Conservation (phyloP, 2,113 vertebrate species). For the western clawed frog (Xenopus tropicalis) region UCB_Xtro_10.0 CM004447.2:12383501-12384000, state of each 20-base stretch:
- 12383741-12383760: slow-evolving; percentile 20
- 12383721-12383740: slow-evolving; percentile 27
- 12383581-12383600: neutral
- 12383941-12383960: no score
- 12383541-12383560: no score
- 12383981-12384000: no score
- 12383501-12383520: no score
- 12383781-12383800: slow-evolving; percentile 20
- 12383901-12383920: neutral
- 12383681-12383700: neutral
- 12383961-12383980: no score
- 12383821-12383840: slow-evolving; percentile 24
- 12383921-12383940: no score
- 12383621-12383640: neutral
- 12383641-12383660: neutral
- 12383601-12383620: neutral
- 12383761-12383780: slow-evolving; percentile 30
- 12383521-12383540: no score
- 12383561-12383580: neutral
- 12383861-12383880: neutral
- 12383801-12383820: slow-evolving; percentile 13
- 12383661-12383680: slow-evolving; percentile 1
- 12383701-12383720: slow-evolving; percentile 32
- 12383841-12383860: slow-evolving; percentile 13
- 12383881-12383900: neutral